Base-by-base conservation (phyloP, 2,113 vertebrate species). In the Alligator sinensis region DNA sequence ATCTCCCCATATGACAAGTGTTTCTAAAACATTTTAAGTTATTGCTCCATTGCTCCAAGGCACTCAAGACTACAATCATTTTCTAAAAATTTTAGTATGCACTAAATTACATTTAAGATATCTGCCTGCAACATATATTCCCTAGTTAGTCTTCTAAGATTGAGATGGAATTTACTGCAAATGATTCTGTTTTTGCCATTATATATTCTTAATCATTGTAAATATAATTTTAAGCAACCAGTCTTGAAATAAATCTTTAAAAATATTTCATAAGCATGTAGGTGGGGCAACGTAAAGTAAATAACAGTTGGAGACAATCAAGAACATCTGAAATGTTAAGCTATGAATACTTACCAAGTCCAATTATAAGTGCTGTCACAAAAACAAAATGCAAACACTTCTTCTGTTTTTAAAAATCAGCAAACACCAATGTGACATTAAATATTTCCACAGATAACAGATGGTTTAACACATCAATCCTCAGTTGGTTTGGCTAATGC, bases 391-490 rank as follows among this genome's bases (percentile, higher is more conserved):
- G 18, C 0, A 47, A 92, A 83, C 90, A 89, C 70, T 84, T 91
- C 86, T 89, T 89, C 84, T 78, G 94, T 91, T 83, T 84, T 76
- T 86, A 28, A 89, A 54, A 76, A 92, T 89, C 91, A 93, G 90
- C 87, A 87, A 93, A 81, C 91, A 94, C 80, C 92, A 88, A 93
- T 80, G 47, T 94, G 92, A 95, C 80, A 91, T 77, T 87, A 93
- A 96, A 16, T 79, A 75, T 93, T 94, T 96, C 89, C 94, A 95
- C 54, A 92, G 95, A 91, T 92, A 93, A 95, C 97, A 97, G 88
- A 97, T 93, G 91, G 82, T 88, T 96, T 96, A 94, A 94, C 94
- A 97, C 95, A 86, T 95, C 83, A 28, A 57, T 83, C 84, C 88
- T 90, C 92, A 82, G 74, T 72, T 94, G 89, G 88, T 57, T 79